Conservation (phyloP, 2,797 vertebrate species). For the Clarias pachynema region DNA sequence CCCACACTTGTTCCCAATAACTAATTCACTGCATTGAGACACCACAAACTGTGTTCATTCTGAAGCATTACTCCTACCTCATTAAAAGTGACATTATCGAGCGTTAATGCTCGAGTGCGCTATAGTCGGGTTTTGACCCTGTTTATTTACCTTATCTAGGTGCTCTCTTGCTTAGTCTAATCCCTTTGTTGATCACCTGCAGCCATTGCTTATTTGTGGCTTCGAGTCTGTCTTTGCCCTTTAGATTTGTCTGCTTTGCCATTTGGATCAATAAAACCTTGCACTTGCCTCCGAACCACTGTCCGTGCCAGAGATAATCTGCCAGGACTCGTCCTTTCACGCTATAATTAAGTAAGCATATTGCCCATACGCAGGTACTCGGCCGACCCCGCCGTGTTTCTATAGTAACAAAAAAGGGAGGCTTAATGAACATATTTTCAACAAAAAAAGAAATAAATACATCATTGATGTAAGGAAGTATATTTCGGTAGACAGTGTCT, state of each 20-base stretch:
- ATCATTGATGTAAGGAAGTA: background rate
- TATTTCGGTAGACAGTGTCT: background rate
- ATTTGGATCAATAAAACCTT: conserved; percentile 53
- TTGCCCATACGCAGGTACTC: background rate
- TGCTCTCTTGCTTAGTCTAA: conserved; percentile 8
- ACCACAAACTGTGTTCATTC: background rate
- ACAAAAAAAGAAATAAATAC: background rate
- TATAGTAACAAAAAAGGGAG: background rate
- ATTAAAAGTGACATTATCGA: background rate
- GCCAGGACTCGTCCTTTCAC: conserved; percentile 22
- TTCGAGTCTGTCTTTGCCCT: conserved; percentile 5
- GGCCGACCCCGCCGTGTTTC: background rate
- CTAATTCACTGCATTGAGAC: background rate
- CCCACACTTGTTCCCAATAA: background rate
- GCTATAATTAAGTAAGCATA: background rate
- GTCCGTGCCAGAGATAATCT: background rate
- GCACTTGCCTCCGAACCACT: background rate
- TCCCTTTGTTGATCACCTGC: background rate
- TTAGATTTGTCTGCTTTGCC: conserved; percentile 23
- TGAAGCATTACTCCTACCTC: background rate
- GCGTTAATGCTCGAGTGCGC: background rate
- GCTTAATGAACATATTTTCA: background rate
- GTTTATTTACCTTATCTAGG: background rate
- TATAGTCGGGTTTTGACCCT: background rate
- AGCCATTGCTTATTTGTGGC: background rate